phyloP scores from a whole-genome alignment of 2,888 invertebrate genomes.

The Drosophila fungiperda region DNA sequence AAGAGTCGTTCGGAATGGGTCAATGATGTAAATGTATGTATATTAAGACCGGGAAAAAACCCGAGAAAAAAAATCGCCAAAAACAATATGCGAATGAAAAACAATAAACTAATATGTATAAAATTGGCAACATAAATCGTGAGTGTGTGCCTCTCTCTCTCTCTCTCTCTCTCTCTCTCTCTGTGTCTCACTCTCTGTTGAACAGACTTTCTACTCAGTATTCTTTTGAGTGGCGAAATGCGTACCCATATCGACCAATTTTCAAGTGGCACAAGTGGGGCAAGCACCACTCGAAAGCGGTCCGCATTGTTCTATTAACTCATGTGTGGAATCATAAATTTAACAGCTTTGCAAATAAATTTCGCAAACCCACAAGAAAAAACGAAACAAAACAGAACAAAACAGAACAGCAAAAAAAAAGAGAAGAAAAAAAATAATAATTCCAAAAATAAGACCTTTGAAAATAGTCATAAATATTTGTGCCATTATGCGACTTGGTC shows the following conservation, averaged over 20 bases:
- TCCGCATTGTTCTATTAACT: conserved; percentile 74
- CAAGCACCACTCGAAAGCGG: conserved; percentile 41
- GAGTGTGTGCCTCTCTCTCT: not conserved
- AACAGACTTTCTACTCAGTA: not conserved
- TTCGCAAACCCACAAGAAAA: conserved; percentile 32
- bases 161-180: not conserved
- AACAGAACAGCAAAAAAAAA: conserved; percentile 7
- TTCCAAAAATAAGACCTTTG: conserved; percentile 25
- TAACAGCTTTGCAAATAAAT: conserved; percentile 77
- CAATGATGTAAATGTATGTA: conserved; percentile 33
- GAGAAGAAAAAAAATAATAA: not conserved
- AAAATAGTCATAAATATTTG: conserved; percentile 78
- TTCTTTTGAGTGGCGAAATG: conserved; percentile 23
- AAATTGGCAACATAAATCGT: conserved; percentile 56
- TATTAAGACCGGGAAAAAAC: conserved; percentile 6
- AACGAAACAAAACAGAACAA: conserved; percentile 8
- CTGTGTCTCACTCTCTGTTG: not conserved
- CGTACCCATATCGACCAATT: conserved; percentile 35
- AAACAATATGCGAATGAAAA: conserved; percentile 31
- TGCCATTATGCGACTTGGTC: conserved; percentile 67
- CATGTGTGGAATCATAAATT: conserved; percentile 77
- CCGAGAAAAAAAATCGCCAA: not conserved
- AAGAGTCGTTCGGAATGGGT: conserved; percentile 23
- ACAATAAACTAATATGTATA: conserved; percentile 58
- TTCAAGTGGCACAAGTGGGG: conserved; percentile 34